phyloP scores from a whole-genome alignment of 2,113 vertebrate species.

The Conger conger region DNA sequence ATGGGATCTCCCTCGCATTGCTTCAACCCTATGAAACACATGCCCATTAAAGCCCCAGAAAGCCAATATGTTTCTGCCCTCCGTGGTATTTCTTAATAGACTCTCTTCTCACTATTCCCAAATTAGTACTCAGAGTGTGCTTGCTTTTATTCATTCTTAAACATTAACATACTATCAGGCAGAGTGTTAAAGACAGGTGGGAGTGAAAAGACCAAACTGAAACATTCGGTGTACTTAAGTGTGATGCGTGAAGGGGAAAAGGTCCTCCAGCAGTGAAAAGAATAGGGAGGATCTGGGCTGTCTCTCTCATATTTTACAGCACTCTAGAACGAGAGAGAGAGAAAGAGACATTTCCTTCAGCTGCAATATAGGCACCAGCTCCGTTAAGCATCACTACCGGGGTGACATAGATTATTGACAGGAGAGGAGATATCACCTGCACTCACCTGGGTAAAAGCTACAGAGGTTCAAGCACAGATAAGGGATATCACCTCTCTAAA shows the following conservation, averaged over 20 bases:
- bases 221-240: conserved; percentile 42
- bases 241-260: conserved; percentile 41
- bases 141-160: conserved; percentile 50
- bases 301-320: neutral
- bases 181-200: conserved; percentile 27
- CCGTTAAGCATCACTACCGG: neutral
- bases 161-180: conserved; percentile 47
- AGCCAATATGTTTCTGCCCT: no score
- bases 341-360: neutral
- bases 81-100: conserved; percentile 13
- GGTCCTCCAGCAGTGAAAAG: conserved; percentile 40
- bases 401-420: conserved; percentile 17
- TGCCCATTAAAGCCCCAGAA: conserved; percentile 37
- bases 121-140: conserved; percentile 50
- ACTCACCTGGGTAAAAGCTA: conserved; percentile 18
- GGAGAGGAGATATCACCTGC: conserved; percentile 19
- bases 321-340: conserved; percentile 1
- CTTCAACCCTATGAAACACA: conserved; percentile 21
- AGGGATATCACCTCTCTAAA: conserved; percentile 12
- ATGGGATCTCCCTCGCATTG: neutral
- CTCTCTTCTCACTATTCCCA: conserved; percentile 44
- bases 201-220: conserved; percentile 23
- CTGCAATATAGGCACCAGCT: neutral
- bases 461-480: conserved; percentile 10
- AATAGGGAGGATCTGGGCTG: neutral